Base-by-base conservation (phyloP, 2,888 invertebrate species). In the Ectemnius lituratus region DNA sequence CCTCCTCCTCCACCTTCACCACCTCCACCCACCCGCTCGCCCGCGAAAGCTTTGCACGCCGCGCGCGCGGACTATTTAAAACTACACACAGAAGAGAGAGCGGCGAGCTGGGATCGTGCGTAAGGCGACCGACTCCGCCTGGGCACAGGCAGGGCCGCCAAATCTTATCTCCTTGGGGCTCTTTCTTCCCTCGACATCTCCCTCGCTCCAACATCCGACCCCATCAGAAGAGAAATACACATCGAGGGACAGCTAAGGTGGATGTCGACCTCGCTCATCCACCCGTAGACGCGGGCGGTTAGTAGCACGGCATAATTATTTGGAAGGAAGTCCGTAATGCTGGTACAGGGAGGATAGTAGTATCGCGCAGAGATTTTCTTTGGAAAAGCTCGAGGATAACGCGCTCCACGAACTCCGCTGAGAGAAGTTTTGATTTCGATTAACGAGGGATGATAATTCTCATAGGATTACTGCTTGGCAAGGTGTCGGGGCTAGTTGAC, bases 51-150 rank as follows among this genome's bases (percentile, higher is more conserved):
- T 70, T 82, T 79, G 76, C 84, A 71, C 86, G 84, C 87, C 84
- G 86, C 86, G 86, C 84, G 73, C 37, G 85, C 52, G 84, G 88
- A 88, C 88, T 89, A 90, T 90, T 90, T 90, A 90, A 90, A 90
- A 90, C 87, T 89, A 89, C 88, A 88, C 89, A 87, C 85, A 86
- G 81, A 78, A 62, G 70, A 62, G 75, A 77, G 67, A 74, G 65
- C 37, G 52, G n/a, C 52, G 14, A 52, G 52, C 52, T 52, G 52
- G 16, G 37, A 37, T 37, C 37, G 37, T 37, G 37, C 37, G 37
- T 37, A 37, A 37, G 37, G 37, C 37, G 37, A 37, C 37, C 37
- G 37, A 37, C 37, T 37, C 52, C 5, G 52, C 52, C 52, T 52
- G 52, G 52, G 52, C 52, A 52, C 2, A 52, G 52, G 52, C 37